Evolutionary conservation across 2,113 vertebrate genomes (phyloP).

Genomic region (Lampris incognitus): DNA sequence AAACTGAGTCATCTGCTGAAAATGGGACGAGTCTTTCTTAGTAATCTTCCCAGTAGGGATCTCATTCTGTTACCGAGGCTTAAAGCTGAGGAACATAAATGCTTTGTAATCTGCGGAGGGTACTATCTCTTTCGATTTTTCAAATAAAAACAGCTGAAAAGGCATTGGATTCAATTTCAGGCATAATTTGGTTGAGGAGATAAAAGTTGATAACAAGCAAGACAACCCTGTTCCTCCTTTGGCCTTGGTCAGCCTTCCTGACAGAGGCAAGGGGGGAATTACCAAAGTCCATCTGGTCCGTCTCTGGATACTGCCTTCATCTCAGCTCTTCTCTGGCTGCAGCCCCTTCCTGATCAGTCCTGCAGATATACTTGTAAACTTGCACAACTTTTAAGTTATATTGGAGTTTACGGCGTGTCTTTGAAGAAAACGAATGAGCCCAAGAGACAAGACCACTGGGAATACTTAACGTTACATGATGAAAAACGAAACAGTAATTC

Average conservation of each 20-base stretch:
- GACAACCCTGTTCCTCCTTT: slow-evolving; percentile 50
- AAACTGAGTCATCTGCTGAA: slow-evolving; percentile 38
- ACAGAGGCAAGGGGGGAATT: slow-evolving; percentile 31
- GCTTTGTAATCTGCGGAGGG: slow-evolving; percentile 28
- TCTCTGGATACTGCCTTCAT: slow-evolving; percentile 33
- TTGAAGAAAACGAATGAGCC: too few relatives aligned
- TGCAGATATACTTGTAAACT: background rate
- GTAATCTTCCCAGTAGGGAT: slow-evolving; percentile 44
- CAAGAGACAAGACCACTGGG: background rate
- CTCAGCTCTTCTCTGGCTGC: slow-evolving; percentile 18
- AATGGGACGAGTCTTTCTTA: slow-evolving; percentile 44
- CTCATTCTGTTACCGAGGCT: background rate
- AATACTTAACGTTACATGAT: too few relatives aligned
- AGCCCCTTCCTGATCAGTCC: background rate
- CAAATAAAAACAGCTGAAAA: slow-evolving; percentile 56
- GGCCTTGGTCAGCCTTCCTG: slow-evolving; percentile 35
- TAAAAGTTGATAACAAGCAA: slow-evolving; percentile 60
- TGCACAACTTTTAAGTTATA: background rate
- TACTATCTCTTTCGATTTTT: slow-evolving; percentile 57
- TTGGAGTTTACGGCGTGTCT: too few relatives aligned
- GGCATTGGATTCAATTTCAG: slow-evolving; percentile 51
- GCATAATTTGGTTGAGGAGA: slow-evolving; percentile 63
- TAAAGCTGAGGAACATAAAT: slow-evolving; percentile 14
- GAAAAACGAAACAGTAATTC: too few relatives aligned
- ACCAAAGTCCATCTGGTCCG: slow-evolving; percentile 17